Base-by-base conservation (phyloP, 2,113 vertebrate genomes). In the Tupaia tana region DNA sequence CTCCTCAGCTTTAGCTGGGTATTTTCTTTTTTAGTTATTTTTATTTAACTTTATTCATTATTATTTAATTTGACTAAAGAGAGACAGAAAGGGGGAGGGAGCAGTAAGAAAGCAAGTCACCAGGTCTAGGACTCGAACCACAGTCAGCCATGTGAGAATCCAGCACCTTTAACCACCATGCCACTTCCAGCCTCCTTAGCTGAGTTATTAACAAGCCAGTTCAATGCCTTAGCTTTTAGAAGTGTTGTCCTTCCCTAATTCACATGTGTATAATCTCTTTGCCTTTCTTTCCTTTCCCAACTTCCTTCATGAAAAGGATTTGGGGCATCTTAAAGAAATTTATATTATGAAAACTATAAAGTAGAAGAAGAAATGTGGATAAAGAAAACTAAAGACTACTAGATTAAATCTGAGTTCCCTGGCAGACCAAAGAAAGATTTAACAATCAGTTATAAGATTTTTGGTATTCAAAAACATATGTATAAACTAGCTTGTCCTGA, bases 261-360 rank as follows among this genome's bases (percentile, higher is more conserved):
- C 56, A 3, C 58, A 4, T 6, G 4, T 2, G 0, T 16, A 52
- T 34, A 7, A 10, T 0, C n/a, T 52, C 1, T 12, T 6, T 58
- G 18, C 29, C 24, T n/a, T 31, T 43, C 3, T 34, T 61, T 67
- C 63, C 67, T 73, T 78, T 67, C 52, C 29, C 52, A 67, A 15
- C n/a, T 86, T 70, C 66, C 82, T 91, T 58, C 56, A 66, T 66
- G 61, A 69, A 69, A 22, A 66, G 75, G 75, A 77, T 6, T 25
- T 43, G 84, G 52, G 54, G 52, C 56, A 1, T 67, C 82, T 86
- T 56, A 19, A 63, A 71, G 34, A 67, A 82, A 15, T 9, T n/a
- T 1, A 4, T 54, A 29, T 9, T 29, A n/a, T 31, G 27, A 31
- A 31, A 15, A 27, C 52, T 29, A 71, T 1, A 59, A 19, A 79